These are phyloP conservation scores for Linepithema humile DNA, from an alignment of 1,140 invertebrate genomes.

Conservation along the genomic window DNA sequence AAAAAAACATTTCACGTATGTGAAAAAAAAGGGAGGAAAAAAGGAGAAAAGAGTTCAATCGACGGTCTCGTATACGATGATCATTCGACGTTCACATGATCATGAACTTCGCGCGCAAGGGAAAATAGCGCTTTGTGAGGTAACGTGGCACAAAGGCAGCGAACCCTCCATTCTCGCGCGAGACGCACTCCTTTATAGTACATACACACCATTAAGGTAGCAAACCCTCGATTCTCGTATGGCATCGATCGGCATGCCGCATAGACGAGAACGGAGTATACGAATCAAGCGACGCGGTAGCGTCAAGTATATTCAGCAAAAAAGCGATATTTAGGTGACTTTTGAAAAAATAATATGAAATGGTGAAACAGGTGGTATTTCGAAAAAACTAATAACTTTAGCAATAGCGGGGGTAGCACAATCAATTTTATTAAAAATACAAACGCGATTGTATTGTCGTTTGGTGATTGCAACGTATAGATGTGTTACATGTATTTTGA, in stretches of 20 bases:
- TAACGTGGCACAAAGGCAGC: slow-evolving; percentile 55
- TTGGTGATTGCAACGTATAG: no score
- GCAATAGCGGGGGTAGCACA: no score
- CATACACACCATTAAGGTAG: slow-evolving; percentile 18
- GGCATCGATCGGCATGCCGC: slow-evolving; percentile 25
- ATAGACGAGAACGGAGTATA: slow-evolving; percentile 36
- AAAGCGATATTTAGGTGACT: no score
- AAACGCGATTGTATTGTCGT: no score
- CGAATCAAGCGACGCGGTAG: not conserved
- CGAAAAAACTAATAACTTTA: no score
- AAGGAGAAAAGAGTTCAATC: not conserved
- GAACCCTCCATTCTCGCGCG: slow-evolving; percentile 18
- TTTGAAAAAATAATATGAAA: no score
- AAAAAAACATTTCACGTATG: not conserved
- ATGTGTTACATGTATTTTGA: no score
- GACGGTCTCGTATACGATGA: not conserved
- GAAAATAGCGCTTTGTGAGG: slow-evolving; percentile 48
- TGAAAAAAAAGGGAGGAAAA: not conserved
- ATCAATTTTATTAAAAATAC: no score
- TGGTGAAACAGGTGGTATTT: no score
- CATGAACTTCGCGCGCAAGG: slow-evolving; percentile 28
- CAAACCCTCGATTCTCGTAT: slow-evolving; percentile 27
- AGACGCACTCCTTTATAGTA: slow-evolving; percentile 34
- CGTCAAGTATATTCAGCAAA: no score
- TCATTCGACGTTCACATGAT: slow-evolving; percentile 41